Percentiles rank a stretch among this genome's conserved stretches.
Conservation (phyloP, 2,888 invertebrate species). For the Euclidia mi region DNA sequence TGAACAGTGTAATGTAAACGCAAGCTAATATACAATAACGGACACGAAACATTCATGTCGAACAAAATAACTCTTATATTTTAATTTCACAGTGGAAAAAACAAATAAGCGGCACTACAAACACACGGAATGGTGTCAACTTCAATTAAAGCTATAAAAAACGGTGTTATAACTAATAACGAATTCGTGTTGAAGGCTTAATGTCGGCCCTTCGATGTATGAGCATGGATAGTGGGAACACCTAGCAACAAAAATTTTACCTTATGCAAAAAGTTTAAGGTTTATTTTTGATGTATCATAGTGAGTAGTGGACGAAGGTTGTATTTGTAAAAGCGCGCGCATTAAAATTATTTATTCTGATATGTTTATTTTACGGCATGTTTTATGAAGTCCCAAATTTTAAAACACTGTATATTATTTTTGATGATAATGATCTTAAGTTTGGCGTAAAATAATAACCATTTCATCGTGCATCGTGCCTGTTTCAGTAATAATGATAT, state of each 20-base stretch:
- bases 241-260: conserved; percentile 26
- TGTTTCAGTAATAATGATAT: no score
- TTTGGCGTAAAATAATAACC: background rate
- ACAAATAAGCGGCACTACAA: conserved; percentile 66
- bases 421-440: background rate
- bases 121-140: conserved; percentile 73
- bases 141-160: conserved; percentile 78
- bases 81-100: conserved; percentile 55
- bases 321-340: conserved; percentile 38
- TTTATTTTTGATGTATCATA: conserved; percentile 17
- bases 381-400: conserved; percentile 23
- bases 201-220: conserved; percentile 38
- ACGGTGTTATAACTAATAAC: conserved; percentile 75
- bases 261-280: conserved; percentile 9
- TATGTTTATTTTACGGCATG: conserved; percentile 38
- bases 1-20: conserved; percentile 22
- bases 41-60: conserved; percentile 43
- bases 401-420: conserved; percentile 11
- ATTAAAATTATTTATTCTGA: conserved; percentile 34
- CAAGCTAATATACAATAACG: conserved; percentile 28
- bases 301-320: conserved; percentile 16
- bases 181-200: conserved; percentile 59
- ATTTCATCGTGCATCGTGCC: background rate
- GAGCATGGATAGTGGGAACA: conserved; percentile 28
- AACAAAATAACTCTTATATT: conserved; percentile 52